Conservation (phyloP, 2,113 vertebrate genomes). For the Podilymbus podiceps region DNA sequence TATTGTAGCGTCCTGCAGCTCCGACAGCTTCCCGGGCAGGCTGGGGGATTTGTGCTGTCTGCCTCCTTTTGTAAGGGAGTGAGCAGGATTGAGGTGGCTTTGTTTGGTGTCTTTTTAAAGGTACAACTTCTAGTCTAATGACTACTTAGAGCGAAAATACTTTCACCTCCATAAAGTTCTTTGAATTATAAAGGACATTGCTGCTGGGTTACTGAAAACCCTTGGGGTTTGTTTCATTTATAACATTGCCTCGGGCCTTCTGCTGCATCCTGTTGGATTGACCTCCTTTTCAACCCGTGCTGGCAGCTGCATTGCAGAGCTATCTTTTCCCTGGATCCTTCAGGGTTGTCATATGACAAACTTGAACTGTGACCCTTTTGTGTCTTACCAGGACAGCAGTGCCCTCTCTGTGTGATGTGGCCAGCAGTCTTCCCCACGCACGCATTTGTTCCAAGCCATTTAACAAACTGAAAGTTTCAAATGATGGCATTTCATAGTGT, state of each 20-base stretch:
- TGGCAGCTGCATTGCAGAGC: conserved; percentile 78
- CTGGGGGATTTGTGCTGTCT: not conserved
- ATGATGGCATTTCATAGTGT: conserved; percentile 35
- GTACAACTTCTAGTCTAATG: conserved; percentile 50
- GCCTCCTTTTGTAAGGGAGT: not conserved
- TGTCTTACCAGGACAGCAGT: conserved; percentile 67
- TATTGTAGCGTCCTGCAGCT: not conserved
- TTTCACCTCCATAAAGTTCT: conserved; percentile 72
- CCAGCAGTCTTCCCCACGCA: conserved; percentile 53
- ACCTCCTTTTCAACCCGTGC: conserved; percentile 89
- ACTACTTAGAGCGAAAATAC: conserved; percentile 61
- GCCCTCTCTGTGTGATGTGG: conserved; percentile 59
- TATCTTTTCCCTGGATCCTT: conserved; percentile 74
- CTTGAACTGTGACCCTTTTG: conserved; percentile 82
- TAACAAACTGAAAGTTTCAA: conserved; percentile 63
- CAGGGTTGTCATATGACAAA: conserved; percentile 78
- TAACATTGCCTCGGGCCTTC: conserved; percentile 78
- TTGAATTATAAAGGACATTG: conserved; percentile 79
- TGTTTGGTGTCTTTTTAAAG: conserved; percentile 23
- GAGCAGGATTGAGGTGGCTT: not conserved
- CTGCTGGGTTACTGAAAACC: conserved; percentile 74
- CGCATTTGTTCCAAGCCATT: conserved; percentile 47
- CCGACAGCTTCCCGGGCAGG: not conserved
- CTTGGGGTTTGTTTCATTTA: conserved; percentile 90
- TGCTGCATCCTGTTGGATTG: conserved; percentile 89